A percentile compares a stretch with the other conserved stretches of the same genome.
phyloP scores from a whole-genome alignment of 1,140 invertebrate species.

The Subanguina moxae region DNA sequence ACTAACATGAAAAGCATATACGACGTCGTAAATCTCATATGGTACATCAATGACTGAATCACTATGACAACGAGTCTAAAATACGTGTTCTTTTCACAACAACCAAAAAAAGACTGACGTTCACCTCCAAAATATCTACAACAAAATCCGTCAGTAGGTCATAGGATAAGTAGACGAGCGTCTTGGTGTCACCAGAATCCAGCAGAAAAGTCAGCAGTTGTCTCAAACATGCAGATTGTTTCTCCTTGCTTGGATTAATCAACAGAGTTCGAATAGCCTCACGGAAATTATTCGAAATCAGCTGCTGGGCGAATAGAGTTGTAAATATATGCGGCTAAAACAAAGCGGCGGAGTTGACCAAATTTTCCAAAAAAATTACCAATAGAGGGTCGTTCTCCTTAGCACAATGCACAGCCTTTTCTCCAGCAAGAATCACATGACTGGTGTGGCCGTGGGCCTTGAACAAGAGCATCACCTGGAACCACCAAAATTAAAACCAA shows the following conservation, averaged over 20 bases:
- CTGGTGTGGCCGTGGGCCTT: constrained; percentile 30
- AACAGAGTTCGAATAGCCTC: constrained; percentile 36
- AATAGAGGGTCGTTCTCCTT: constrained; percentile 12
- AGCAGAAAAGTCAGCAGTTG: constrained; percentile 31
- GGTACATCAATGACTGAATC: not conserved
- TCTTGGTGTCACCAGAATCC: constrained; percentile 21
- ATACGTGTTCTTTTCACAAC: no score
- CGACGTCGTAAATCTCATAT: constrained; percentile 33
- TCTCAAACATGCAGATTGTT: constrained; percentile 28
- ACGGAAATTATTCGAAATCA: constrained; percentile 18
- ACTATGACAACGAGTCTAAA: not conserved
- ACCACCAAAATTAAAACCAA: not conserved
- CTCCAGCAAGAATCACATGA: constrained; percentile 35
- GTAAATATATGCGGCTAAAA: constrained; percentile 26
- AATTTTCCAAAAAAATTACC: constrained; percentile 8
- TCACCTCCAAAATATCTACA: constrained; percentile 28
- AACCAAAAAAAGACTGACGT: no score
- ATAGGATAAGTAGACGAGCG: constrained; percentile 34
- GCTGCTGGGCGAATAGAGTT: constrained; percentile 38
- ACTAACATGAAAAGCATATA: constrained; percentile 43
- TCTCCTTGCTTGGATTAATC: constrained; percentile 25
- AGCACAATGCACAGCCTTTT: constrained; percentile 24
- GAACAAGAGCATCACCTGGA: constrained; percentile 36
- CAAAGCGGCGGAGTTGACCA: not conserved
- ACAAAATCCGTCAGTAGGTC: constrained; percentile 23